These are phyloP conservation scores for Ophiodon elongatus DNA, from an alignment of 2,113 vertebrate genomes.

Conservation along the genomic window DNA sequence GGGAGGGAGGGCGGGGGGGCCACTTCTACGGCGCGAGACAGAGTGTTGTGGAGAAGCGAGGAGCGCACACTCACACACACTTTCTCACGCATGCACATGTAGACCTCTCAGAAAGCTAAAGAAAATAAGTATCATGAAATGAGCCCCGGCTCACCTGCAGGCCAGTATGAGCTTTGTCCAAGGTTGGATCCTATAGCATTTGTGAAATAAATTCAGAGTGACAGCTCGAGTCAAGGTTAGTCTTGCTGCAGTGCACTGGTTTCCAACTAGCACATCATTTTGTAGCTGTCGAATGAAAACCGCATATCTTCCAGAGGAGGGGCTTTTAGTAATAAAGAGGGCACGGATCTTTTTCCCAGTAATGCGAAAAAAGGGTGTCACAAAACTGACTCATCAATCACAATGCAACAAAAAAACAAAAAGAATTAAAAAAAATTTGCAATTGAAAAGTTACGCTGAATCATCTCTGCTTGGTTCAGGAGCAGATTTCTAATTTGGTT, in stretches of 20 bases:
- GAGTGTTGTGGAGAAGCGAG: conserved; percentile 19
- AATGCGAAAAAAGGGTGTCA: background rate
- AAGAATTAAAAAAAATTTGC: background rate
- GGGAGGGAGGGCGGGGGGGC: conserved; percentile 35
- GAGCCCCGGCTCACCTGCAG: conserved; percentile 7
- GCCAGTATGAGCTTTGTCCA: conserved; percentile 11
- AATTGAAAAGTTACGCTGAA: background rate
- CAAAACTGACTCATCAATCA: background rate
- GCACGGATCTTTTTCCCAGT: background rate
- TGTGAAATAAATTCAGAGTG: conserved; percentile 38
- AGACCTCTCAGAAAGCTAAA: conserved; percentile 1
- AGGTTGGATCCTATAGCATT: conserved; percentile 41
- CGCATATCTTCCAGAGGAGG: conserved; percentile 1
- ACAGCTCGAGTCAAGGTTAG: conserved; percentile 53
- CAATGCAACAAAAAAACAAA: background rate
- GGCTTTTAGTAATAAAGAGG: background rate
- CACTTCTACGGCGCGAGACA: conserved; percentile 25
- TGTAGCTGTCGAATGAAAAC: conserved; percentile 2
- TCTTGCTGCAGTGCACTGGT: background rate
- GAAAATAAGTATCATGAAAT: background rate
- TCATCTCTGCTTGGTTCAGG: background rate
- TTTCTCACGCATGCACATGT: background rate
- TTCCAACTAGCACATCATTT: conserved; percentile 20
- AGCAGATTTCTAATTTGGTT: background rate
- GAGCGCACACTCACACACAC: conserved; percentile 15